A percentile compares a stretch with the other conserved stretches of the same genome.
Evolutionary conservation across 2,113 vertebrate species (phyloP).

Genomic region (Acrocephalus kingi): DNA sequence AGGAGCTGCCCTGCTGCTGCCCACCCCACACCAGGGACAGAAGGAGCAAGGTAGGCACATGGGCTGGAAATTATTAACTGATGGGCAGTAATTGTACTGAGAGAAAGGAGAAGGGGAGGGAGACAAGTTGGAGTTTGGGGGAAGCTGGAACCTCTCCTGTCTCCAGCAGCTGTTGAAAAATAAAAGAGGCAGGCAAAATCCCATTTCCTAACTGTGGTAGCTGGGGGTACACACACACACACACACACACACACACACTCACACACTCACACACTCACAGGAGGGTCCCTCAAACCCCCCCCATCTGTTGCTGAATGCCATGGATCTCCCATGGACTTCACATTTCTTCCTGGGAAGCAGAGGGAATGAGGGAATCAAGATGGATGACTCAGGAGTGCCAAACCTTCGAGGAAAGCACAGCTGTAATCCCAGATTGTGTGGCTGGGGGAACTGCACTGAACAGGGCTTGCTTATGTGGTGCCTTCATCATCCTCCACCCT

Average conservation of each 20-base stretch:
- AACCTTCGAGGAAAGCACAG: not conserved
- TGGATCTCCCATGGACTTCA: fast-evolving
- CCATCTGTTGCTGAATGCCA: fast-evolving
- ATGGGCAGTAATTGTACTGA: not conserved
- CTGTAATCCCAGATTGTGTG: not conserved
- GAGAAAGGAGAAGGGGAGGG: not conserved
- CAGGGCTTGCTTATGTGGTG: not conserved
- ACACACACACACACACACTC: no score
- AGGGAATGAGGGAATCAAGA: not conserved
- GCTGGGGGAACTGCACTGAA: not conserved
- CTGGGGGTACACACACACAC: fast-evolving
- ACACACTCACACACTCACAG: no score
- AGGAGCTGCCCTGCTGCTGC: not conserved
- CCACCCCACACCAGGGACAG: not conserved
- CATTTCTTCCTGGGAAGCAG: not conserved
- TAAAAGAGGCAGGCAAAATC: not conserved
- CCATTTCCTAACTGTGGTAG: not conserved
- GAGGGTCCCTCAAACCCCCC: not conserved
- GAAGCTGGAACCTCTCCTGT: not conserved
- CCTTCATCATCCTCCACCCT: not conserved
- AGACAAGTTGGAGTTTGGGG: not conserved
- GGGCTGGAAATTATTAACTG: not conserved
- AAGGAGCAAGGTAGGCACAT: not conserved
- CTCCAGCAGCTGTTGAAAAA: not conserved
- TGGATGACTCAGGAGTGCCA: not conserved